These are phyloP conservation scores for Leuciscus waleckii DNA, from an alignment of 2,797 vertebrate species.

Conservation along the genomic window DNA sequence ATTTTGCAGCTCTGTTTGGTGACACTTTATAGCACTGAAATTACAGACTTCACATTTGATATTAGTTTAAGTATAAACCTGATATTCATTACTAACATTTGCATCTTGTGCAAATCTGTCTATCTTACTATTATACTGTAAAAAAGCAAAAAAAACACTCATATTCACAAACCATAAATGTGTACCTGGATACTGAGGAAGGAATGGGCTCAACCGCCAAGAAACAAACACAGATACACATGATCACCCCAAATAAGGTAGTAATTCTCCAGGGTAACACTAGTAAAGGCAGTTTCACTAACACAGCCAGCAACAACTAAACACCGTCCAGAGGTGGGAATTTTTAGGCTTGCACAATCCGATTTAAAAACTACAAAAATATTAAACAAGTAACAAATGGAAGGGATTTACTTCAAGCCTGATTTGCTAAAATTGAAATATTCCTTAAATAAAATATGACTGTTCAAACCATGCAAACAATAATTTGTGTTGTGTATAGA, in stretches of 20 bases:
- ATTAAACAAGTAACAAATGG: neutral
- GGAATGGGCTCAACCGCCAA: neutral
- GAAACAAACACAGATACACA: slow-evolving; percentile 50
- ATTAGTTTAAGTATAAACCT: slow-evolving; percentile 12
- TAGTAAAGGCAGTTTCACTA: slow-evolving; percentile 68
- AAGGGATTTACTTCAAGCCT: neutral
- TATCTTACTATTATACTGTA: neutral
- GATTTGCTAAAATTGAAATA: neutral
- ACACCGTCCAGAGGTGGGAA: neutral
- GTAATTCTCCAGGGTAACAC: slow-evolving; percentile 75
- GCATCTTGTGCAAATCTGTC: neutral
- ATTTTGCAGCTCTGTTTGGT: neutral
- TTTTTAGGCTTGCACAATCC: neutral
- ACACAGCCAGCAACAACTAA: slow-evolving; percentile 60
- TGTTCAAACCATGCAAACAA: neutral
- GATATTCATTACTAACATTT: neutral
- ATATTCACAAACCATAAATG: slow-evolving; percentile 3
- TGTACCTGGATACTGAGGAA: neutral
- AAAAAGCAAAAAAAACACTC: neutral
- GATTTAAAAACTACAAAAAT: neutral
- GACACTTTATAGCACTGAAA: neutral
- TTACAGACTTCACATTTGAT: neutral
- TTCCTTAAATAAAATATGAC: neutral
- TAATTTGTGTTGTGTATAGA: neutral
- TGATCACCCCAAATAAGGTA: slow-evolving; percentile 77